Percentiles rank a stretch among this genome's conserved stretches.
These are phyloP conservation scores for Nomada fabriciana DNA, from an alignment of 2,888 invertebrate species.

Conservation along the genomic window DNA sequence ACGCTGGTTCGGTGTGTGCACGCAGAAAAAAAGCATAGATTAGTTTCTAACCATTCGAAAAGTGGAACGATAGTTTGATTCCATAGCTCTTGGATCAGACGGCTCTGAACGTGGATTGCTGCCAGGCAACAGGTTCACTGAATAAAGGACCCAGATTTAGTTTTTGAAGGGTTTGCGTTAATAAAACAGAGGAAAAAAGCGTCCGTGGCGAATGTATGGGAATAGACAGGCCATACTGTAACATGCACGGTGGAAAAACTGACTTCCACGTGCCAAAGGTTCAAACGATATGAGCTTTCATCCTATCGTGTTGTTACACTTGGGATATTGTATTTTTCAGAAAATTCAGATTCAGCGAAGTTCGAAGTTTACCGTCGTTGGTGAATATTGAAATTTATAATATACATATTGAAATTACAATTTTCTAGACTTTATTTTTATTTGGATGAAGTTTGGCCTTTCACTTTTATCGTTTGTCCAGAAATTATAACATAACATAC, in stretches of 20 bases:
- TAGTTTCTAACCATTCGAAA: conserved; percentile 4
- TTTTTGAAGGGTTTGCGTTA: conserved; percentile 19
- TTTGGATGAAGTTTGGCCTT: not conserved
- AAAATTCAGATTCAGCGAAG: not conserved
- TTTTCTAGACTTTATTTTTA: not conserved
- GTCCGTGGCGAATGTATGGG: not conserved
- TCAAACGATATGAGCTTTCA: conserved; percentile 14
- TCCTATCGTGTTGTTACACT: not conserved
- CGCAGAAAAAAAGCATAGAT: not conserved
- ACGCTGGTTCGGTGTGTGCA: not conserved
- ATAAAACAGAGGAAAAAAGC: conserved; percentile 10
- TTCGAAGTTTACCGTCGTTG: not conserved
- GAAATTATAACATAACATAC: no score
- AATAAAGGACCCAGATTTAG: conserved; percentile 19
- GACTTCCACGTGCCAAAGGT: conserved; percentile 2
- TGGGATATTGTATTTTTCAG: conserved; percentile 5
- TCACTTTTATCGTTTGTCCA: no score
- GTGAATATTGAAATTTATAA: not conserved
- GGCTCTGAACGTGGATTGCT: conserved; percentile 9
- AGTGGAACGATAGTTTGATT: conserved; percentile 2
- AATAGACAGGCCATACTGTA: not conserved
- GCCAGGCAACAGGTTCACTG: conserved; percentile 26
- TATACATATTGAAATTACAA: not conserved
- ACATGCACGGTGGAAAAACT: conserved; percentile 14
- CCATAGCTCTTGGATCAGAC: not conserved